Conservation (phyloP, 2,888 invertebrate genomes). For the Aspidapion aeneum region DNA sequence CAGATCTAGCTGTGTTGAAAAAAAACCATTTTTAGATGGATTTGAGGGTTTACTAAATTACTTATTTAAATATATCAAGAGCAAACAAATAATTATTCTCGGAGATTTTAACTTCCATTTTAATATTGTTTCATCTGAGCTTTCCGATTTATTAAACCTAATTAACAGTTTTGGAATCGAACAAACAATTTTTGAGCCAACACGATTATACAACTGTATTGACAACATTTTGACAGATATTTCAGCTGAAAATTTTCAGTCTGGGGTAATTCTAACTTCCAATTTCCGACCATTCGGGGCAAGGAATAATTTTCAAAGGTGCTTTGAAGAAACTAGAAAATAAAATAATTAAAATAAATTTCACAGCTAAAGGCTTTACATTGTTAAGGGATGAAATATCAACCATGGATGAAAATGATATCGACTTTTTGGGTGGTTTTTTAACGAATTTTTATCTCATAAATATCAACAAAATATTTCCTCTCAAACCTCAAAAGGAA, state of each 20-base stretch:
- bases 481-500: neutral
- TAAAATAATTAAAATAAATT: neutral
- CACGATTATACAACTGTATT: neutral
- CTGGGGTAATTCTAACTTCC: neutral
- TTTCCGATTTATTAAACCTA: neutral
- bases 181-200: neutral
- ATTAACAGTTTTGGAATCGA: neutral
- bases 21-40: neutral
- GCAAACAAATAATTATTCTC: neutral
- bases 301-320: neutral
- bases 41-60: neutral
- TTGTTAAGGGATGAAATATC: neutral
- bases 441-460: neutral
- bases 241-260: neutral
- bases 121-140: neutral
- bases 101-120: neutral
- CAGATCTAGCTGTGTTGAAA: neutral
- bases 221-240: too few relatives aligned
- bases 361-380: neutral
- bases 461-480: neutral
- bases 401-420: neutral
- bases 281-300: neutral
- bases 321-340: neutral
- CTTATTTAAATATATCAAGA: neutral
- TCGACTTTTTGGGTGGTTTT: neutral